phyloP scores from a whole-genome alignment of 2,797 vertebrate species.

The Rachycentron canadum region DNA sequence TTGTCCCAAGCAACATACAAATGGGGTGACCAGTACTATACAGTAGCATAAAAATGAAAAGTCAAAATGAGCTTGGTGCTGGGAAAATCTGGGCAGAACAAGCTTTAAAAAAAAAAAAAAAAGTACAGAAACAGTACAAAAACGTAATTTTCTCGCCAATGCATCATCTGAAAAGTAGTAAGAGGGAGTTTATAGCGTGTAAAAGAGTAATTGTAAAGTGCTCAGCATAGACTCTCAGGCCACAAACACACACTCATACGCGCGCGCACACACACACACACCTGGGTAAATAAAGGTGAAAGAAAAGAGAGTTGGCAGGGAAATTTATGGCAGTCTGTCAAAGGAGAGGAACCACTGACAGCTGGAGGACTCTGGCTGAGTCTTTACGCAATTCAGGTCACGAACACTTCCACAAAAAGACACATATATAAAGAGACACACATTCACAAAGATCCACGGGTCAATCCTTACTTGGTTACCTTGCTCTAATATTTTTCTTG shows the following conservation, averaged over 20 bases:
- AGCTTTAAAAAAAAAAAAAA: neutral
- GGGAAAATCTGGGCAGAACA: neutral
- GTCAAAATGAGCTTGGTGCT: neutral
- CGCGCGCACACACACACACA: slow-evolving; percentile 20
- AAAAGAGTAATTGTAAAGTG: slow-evolving; percentile 2
- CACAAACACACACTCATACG: slow-evolving; percentile 32
- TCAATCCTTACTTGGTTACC: slow-evolving; percentile 12
- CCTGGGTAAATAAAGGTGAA: slow-evolving; percentile 49
- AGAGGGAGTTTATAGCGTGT: neutral
- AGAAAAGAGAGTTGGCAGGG: neutral
- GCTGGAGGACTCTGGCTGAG: slow-evolving; percentile 51
- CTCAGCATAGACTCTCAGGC: neutral
- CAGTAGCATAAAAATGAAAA: neutral
- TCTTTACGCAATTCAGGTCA: slow-evolving; percentile 42
- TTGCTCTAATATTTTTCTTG: neutral
- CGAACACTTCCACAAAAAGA: neutral
- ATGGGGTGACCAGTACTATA: neutral
- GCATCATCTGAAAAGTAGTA: neutral
- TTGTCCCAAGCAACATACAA: neutral
- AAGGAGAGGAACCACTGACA: slow-evolving; percentile 55
- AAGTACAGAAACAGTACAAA: no score
- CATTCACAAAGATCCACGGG: slow-evolving; percentile 16
- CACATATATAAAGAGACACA: slow-evolving; percentile 7
- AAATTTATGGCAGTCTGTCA: slow-evolving; percentile 50
- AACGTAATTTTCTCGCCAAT: neutral